A percentile compares a stretch with the other conserved stretches of the same genome.
phyloP scores from a whole-genome alignment of 2,888 invertebrate species.

The Drymonia ruficornis region DNA sequence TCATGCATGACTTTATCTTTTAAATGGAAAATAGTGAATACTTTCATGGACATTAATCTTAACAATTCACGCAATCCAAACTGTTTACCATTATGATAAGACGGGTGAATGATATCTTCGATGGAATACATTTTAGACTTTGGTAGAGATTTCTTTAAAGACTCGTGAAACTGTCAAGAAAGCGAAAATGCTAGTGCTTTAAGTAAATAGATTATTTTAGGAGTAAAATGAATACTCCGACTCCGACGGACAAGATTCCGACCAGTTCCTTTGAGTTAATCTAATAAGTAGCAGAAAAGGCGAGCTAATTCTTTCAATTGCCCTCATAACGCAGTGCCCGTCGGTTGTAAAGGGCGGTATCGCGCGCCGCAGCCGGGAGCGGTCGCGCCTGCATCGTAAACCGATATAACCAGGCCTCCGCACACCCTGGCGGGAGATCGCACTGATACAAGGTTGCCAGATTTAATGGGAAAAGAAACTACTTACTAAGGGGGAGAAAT shows the following conservation, averaged over 20 bases:
- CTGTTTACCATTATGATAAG: neutral
- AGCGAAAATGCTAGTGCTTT: no score
- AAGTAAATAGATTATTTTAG: no score
- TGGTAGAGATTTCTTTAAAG: no score
- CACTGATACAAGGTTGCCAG: constrained; percentile 11
- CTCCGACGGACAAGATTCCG: neutral
- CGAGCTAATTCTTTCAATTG: constrained; percentile 3
- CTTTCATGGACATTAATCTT: neutral
- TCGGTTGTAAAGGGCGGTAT: constrained; percentile 3
- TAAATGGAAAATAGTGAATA: neutral
- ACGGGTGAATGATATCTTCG: no score
- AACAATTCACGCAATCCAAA: neutral
- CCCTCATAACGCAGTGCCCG: constrained; percentile 1
- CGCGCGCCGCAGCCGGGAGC: constrained; percentile 1
- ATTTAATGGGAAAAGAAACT: neutral
- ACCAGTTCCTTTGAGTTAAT: neutral
- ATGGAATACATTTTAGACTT: no score
- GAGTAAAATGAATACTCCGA: no score
- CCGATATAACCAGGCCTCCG: neutral
- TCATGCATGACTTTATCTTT: constrained; percentile 3
- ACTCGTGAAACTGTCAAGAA: no score
- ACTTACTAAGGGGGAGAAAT: no score
- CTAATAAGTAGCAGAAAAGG: constrained; percentile 4
- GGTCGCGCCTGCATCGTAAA: neutral
- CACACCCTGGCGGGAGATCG: neutral